Conservation (phyloP, 2,888 invertebrate genomes). For the Macrophya alboannulata region DNA sequence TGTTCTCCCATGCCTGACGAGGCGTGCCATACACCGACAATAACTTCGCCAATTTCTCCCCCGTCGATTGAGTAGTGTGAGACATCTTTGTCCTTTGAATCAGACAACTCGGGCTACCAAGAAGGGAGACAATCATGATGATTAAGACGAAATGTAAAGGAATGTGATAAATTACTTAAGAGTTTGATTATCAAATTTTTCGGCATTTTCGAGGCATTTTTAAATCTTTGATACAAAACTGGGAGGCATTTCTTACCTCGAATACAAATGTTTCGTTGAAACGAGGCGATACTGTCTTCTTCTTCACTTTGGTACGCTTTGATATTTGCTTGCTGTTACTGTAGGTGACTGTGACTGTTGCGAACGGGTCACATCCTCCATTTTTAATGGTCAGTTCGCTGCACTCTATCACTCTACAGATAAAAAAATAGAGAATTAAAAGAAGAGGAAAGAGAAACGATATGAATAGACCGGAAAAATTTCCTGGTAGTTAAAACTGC, state of each 20-base stretch:
- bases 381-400: constrained; percentile 94
- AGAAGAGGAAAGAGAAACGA: constrained; percentile 51
- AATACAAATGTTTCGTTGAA: constrained; percentile 95
- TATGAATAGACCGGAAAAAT: background rate
- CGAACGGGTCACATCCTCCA: constrained; percentile 96
- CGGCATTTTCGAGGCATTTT: background rate
- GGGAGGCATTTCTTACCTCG: constrained; percentile 79
- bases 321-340: constrained; percentile 91
- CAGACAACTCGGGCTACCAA: constrained; percentile 73
- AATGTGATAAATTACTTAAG: background rate
- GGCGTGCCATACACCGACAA: constrained; percentile 94
- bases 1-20: constrained; percentile 88
- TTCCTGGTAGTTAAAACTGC: background rate
- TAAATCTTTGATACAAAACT: background rate
- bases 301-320: constrained; percentile 92
- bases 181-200: background rate
- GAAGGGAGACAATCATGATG: constrained; percentile 51
- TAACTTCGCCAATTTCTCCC: constrained; percentile 90
- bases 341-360: constrained; percentile 90
- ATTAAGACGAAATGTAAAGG: background rate
- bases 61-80: constrained; percentile 80
- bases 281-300: constrained; percentile 94
- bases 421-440: background rate
- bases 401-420: constrained; percentile 89
- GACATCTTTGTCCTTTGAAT: constrained; percentile 76